A percentile compares a stretch with the other conserved stretches of the same genome.
phyloP scores from a whole-genome alignment of 2,113 vertebrate genomes.

The Daubentonia madagascariensis region DNA sequence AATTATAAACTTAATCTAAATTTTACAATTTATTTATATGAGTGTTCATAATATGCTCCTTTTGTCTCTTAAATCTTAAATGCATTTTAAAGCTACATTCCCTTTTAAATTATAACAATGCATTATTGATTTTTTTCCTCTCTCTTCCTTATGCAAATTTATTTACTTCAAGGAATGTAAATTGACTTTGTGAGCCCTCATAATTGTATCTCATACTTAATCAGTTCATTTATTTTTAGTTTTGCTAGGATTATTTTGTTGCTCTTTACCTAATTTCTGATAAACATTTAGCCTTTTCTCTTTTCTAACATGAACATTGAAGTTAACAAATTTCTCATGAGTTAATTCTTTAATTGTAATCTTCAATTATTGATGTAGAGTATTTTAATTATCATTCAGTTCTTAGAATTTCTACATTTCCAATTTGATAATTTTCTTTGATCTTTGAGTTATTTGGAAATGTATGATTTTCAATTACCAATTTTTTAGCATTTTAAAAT shows the following conservation, averaged over 20 bases:
- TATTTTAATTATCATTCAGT: background rate
- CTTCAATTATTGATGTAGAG: background rate
- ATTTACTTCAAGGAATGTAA: background rate
- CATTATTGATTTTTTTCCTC: background rate
- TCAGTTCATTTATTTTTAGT: background rate
- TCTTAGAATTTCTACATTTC: background rate
- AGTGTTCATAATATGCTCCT: background rate
- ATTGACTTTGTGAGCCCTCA: background rate
- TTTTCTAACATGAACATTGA: background rate
- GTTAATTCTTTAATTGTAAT: background rate
- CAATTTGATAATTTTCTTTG: background rate
- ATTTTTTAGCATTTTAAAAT: background rate
- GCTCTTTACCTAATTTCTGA: background rate
- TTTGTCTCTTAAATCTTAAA: background rate
- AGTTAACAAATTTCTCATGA: background rate
- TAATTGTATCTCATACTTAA: background rate
- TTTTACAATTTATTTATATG: background rate
- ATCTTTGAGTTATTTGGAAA: background rate
- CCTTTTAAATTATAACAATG: background rate
- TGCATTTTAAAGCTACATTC: background rate
- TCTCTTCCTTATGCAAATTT: background rate
- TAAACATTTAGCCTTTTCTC: background rate
- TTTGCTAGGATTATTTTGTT: conserved; percentile 1
- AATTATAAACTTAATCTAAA: background rate
- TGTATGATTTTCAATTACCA: background rate